These are phyloP conservation scores for Eudemis profundana DNA, from an alignment of 2,888 invertebrate species.

Conservation along the genomic window DNA sequence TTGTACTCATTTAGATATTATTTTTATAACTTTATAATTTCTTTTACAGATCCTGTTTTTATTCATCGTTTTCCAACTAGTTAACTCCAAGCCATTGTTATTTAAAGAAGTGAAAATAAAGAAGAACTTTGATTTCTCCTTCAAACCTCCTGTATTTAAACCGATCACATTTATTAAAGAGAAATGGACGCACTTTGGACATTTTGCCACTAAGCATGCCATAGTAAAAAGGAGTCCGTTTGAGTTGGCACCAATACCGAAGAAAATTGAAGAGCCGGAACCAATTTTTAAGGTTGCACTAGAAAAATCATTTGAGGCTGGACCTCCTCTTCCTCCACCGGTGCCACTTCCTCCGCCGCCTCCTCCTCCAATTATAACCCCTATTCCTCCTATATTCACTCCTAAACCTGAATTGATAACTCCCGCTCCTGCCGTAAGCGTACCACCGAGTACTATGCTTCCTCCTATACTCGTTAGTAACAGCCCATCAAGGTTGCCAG, in stretches of 20 bases:
- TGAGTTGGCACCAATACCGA: not conserved
- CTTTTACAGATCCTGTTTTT: slow-evolving; percentile 52
- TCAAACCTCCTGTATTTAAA: slow-evolving; percentile 58
- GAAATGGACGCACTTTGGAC: slow-evolving; percentile 65
- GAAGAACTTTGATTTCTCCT: slow-evolving; percentile 60
- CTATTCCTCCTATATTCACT: not conserved
- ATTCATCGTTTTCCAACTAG: slow-evolving; percentile 48
- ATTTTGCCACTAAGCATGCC: slow-evolving; percentile 56
- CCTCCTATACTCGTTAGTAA: slow-evolving; percentile 7
- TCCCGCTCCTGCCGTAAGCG: not conserved
- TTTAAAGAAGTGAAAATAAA: slow-evolving; percentile 59
- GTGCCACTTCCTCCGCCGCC: slow-evolving; percentile 28
- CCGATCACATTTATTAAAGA: slow-evolving; percentile 62
- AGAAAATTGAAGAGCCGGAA: not conserved
- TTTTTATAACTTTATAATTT: slow-evolving; percentile 6
- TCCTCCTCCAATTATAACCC: not conserved
- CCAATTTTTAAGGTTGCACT: slow-evolving; percentile 1
- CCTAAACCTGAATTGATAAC: not conserved
- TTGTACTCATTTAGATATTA: too few species aligned
- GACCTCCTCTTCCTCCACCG: slow-evolving; percentile 38
- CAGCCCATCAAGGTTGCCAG: slow-evolving; percentile 14
- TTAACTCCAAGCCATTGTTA: slow-evolving; percentile 49
- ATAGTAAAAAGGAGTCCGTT: slow-evolving; percentile 52
- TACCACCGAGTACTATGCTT: not conserved
- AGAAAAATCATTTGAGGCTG: slow-evolving; percentile 24